Percentiles rank a stretch among this genome's conserved stretches.
Evolutionary conservation across 2,888 invertebrate species (phyloP).

Genomic region (Dolomedes plantarius): DNA sequence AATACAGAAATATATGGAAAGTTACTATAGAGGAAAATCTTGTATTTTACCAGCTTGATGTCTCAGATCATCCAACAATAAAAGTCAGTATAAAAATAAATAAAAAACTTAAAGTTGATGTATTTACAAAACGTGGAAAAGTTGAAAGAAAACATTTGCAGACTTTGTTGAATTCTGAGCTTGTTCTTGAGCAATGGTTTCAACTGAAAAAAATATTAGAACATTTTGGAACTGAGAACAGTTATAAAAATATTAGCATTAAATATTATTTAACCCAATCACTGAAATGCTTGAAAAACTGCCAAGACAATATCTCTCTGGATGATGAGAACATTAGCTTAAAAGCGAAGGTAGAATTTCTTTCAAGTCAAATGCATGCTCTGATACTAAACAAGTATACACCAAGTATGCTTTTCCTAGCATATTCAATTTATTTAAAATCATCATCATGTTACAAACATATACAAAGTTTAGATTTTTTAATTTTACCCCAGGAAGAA

Average conservation of each 20-base stretch:
- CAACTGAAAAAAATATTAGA: not conserved
- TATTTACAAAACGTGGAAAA: not conserved
- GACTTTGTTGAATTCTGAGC: not conserved
- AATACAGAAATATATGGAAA: not conserved
- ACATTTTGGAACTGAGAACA: slow-evolving; percentile 8
- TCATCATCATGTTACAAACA: slow-evolving; percentile 1
- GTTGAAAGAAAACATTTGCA: not conserved
- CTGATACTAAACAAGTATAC: slow-evolving; percentile 4
- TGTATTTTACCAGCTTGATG: slow-evolving; percentile 16
- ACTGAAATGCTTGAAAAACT: slow-evolving; percentile 1
- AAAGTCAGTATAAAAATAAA: slow-evolving; percentile 13
- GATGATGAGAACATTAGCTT: not conserved
- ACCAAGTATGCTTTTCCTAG: not conserved
- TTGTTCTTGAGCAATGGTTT: not conserved
- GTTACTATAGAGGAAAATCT: not conserved
- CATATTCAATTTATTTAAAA: not conserved
- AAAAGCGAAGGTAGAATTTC: not conserved
- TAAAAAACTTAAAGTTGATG: slow-evolving; percentile 3
- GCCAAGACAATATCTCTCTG: not conserved
- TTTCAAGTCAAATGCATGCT: slow-evolving; percentile 3
- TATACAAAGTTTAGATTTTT: not conserved
- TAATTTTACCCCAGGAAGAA: not conserved
- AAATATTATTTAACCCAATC: slow-evolving; percentile 16
- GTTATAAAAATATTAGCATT: not conserved
- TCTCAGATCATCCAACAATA: not conserved